Percentiles rank a stretch among this genome's conserved stretches.
phyloP scores from a whole-genome alignment of 2,797 vertebrate genomes.

The Tolypeutes matacus region DNA sequence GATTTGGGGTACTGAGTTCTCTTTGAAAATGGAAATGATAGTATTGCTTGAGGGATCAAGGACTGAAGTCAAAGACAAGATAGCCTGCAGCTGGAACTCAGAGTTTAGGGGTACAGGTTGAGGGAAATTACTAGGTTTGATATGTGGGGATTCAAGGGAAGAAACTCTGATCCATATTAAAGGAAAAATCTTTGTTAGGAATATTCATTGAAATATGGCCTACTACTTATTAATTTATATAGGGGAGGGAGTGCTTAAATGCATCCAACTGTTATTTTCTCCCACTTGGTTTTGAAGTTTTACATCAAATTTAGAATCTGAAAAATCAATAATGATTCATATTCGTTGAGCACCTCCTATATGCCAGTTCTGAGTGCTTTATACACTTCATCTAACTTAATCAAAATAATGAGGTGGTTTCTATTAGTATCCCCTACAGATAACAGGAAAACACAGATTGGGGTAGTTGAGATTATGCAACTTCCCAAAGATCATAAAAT shows the following conservation, averaged over 20 bases:
- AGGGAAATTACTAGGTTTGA: background rate
- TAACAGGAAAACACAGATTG: background rate
- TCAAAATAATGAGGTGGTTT: background rate
- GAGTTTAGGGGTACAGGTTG: background rate
- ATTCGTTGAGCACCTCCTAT: background rate
- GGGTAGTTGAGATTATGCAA: background rate
- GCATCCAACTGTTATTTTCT: background rate
- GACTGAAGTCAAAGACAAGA: background rate
- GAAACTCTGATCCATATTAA: background rate
- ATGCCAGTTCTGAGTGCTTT: background rate
- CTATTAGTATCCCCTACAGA: background rate
- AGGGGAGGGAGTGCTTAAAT: background rate
- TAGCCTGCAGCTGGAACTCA: background rate
- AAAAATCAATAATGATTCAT: background rate
- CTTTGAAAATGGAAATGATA: background rate
- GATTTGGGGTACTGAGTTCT: background rate
- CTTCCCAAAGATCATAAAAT: constrained; percentile 18
- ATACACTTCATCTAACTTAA: background rate
- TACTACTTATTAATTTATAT: background rate
- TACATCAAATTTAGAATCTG: background rate
- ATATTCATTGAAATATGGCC: background rate
- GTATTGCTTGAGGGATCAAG: background rate
- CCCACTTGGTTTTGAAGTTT: background rate
- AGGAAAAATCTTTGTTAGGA: background rate
- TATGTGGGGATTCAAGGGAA: background rate